phyloP scores from a whole-genome alignment of 2,888 invertebrate genomes.

The Scaptomyza tumidula region DNA sequence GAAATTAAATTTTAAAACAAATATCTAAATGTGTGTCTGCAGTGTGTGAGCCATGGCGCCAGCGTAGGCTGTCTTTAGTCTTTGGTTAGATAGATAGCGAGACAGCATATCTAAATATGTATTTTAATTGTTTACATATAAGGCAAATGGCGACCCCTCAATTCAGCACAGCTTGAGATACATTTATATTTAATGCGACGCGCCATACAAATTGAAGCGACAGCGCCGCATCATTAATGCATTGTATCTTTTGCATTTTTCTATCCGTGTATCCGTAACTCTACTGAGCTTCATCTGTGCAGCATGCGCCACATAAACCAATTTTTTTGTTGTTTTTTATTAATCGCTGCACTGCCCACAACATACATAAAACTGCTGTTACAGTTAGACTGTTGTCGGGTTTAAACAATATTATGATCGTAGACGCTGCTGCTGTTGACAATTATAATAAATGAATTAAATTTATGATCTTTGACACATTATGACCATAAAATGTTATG shows the following conservation, averaged over 20 bases:
- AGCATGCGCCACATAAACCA: conserved; percentile 27
- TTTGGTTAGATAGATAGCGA: conserved; percentile 29
- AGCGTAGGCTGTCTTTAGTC: conserved; percentile 70
- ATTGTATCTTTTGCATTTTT: conserved; percentile 54
- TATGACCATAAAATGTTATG: conserved; percentile 73
- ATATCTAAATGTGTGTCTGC: conserved; percentile 51
- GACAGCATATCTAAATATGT: conserved; percentile 78
- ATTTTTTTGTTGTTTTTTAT: conserved; percentile 49
- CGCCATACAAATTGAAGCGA: conserved; percentile 74
- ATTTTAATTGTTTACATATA: conserved; percentile 79
- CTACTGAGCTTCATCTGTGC: not conserved
- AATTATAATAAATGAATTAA: conserved; percentile 81
- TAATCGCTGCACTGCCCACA: conserved; percentile 58
- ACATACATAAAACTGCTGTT: conserved; percentile 12
- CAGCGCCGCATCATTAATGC: conserved; percentile 59
- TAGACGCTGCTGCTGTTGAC: conserved; percentile 56
- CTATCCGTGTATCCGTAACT: not conserved
- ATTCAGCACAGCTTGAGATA: conserved; percentile 70
- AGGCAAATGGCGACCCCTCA: conserved; percentile 37
- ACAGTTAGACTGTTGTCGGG: conserved; percentile 40
- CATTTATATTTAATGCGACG: conserved; percentile 76
- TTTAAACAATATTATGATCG: conserved; percentile 20
- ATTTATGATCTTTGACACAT: conserved; percentile 81
- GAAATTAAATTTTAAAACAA: conserved; percentile 82
- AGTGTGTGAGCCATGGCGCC: conserved; percentile 71